phyloP scores from a whole-genome alignment of 2,888 invertebrate genomes.

The Philhelius pedissequus region DNA sequence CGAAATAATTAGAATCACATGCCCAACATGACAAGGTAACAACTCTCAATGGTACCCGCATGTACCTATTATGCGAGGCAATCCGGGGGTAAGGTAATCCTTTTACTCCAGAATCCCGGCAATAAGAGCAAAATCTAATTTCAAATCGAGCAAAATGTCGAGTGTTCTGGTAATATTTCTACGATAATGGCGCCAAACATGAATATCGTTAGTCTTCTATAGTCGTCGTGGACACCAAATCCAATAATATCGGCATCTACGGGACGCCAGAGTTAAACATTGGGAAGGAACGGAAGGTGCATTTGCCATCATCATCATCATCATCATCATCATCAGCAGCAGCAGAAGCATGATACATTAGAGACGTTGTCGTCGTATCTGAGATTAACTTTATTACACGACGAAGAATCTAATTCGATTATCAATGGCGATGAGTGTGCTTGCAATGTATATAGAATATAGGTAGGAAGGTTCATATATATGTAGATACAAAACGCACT shows the following conservation, averaged over 20 bases:
- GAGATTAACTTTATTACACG: conserved; percentile 67
- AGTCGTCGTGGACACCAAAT: conserved; percentile 25
- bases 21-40: conserved; percentile 25
- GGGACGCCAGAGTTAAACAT: not conserved
- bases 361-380: conserved; percentile 33
- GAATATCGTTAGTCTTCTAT: conserved; percentile 27
- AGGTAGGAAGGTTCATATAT: no score
- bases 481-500: conserved; percentile 9
- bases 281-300: conserved; percentile 46
- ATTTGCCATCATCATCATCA: no score
- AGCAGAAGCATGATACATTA: conserved; percentile 46
- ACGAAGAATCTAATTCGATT: conserved; percentile 67
- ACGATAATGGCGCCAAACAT: conserved; percentile 67
- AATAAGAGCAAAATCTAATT: conserved; percentile 66
- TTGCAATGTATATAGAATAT: not conserved
- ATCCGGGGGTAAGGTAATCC: conserved; percentile 15
- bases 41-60: conserved; percentile 18
- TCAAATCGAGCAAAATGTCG: conserved; percentile 55
- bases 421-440: conserved; percentile 33
- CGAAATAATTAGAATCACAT: conserved; percentile 60
- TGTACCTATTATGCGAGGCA: not conserved
- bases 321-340: conserved; percentile 14
- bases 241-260: not conserved
- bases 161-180: conserved; percentile 60
- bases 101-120: conserved; percentile 2